Conservation (phyloP, 2,797 vertebrate species). For the Tapera naevia region DNA sequence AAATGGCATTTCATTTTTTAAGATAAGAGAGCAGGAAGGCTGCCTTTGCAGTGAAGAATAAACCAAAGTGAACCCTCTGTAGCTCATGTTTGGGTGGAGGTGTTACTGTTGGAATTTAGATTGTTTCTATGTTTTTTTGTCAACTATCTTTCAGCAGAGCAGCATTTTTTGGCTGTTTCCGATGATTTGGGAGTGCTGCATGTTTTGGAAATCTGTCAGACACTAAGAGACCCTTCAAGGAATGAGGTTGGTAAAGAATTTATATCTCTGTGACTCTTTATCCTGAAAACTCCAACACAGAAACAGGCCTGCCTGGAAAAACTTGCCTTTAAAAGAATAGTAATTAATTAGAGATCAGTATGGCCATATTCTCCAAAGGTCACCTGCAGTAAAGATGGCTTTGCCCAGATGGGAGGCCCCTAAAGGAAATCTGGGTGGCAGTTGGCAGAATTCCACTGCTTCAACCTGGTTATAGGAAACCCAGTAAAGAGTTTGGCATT, state of each 20-base stretch:
- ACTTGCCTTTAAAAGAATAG: not conserved
- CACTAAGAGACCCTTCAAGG: constrained; percentile 71
- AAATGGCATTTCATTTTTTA: not conserved
- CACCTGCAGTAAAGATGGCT: not conserved
- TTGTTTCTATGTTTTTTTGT: not conserved
- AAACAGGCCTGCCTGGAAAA: not conserved
- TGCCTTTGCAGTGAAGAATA: not conserved
- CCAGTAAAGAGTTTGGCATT: not conserved
- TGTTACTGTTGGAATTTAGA: not conserved
- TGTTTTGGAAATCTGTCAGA: constrained; percentile 87
- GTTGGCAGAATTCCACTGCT: not conserved
- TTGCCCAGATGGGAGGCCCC: not conserved
- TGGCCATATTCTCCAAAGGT: not conserved
- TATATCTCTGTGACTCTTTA: not conserved
- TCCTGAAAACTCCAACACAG: not conserved
- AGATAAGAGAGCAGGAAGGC: not conserved
- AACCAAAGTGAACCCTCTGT: not conserved
- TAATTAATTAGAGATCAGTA: not conserved
- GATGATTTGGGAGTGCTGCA: constrained; percentile 85
- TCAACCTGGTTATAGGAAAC: not conserved
- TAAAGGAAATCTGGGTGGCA: not conserved
- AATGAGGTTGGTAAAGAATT: constrained; percentile 83
- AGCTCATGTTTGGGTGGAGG: not conserved
- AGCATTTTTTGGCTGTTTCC: constrained; percentile 88
- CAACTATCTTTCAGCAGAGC: constrained; percentile 79